Percentiles rank a stretch among this genome's conserved stretches.
These are phyloP conservation scores for Macroglossus sobrinus DNA, from an alignment of 2,113 vertebrate species.

Conservation along the genomic window DNA sequence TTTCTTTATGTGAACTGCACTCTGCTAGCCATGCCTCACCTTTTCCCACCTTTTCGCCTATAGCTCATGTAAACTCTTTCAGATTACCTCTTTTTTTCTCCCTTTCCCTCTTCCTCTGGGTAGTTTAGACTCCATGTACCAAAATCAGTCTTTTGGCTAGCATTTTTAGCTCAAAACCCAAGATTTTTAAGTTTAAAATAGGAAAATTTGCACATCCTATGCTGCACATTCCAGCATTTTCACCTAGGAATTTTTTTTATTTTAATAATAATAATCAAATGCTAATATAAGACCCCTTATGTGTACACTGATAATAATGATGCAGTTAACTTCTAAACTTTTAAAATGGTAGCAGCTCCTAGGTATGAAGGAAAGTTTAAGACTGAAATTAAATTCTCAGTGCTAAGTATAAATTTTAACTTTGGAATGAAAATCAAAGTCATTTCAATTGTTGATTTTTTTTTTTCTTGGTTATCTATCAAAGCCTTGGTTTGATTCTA, in stretches of 20 bases:
- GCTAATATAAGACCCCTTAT: neutral
- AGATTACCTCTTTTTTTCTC: neutral
- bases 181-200: neutral
- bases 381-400: neutral
- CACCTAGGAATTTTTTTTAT: neutral
- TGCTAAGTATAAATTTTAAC: constrained; percentile 34
- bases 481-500: neutral
- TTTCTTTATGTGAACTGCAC: neutral
- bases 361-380: neutral
- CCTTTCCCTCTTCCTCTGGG: neutral
- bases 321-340: neutral
- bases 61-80: neutral
- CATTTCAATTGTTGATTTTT: neutral
- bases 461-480: neutral
- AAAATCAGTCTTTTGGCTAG: neutral
- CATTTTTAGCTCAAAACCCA: neutral
- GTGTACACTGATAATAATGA: neutral
- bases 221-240: neutral
- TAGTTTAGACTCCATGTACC: neutral
- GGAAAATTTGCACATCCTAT: neutral
- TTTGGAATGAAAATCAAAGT: neutral
- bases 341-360: neutral
- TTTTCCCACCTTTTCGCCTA: neutral
- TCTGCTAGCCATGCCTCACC: neutral
- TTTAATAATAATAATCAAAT: constrained; percentile 5